Percentiles rank a stretch among this genome's conserved stretches.
phyloP scores from a whole-genome alignment of 2,888 invertebrate species.

The Phengaris alcon region DNA sequence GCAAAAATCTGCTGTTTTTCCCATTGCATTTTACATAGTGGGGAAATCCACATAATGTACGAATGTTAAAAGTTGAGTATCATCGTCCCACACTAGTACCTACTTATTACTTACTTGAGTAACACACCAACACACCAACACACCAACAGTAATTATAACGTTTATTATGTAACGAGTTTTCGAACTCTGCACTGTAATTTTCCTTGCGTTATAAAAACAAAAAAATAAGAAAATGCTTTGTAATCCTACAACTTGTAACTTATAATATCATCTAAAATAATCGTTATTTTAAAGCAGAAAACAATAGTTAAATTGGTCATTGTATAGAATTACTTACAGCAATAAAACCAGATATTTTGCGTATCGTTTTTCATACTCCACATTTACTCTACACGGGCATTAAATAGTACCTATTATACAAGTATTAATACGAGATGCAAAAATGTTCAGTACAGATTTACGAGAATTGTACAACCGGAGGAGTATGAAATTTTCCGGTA shows the following conservation, averaged over 20 bases:
- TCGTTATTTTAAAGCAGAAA: constrained; percentile 1
- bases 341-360: background rate
- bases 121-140: background rate
- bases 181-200: background rate
- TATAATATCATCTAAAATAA: background rate
- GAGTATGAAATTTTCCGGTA: no score
- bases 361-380: background rate
- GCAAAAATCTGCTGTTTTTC: no score
- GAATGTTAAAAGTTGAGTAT: no score
- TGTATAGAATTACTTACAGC: background rate
- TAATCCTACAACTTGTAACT: background rate
- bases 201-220: background rate
- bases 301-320: background rate
- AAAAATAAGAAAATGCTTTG: background rate
- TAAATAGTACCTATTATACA: no score
- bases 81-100: background rate
- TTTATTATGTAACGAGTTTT: background rate
- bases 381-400: background rate
- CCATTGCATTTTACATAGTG: no score
- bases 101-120: background rate
- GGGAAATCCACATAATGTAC: background rate
- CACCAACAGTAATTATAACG: background rate
- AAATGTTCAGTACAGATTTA: no score
- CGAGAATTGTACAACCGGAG: no score
- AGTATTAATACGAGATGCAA: no score